Conservation (phyloP, 2,113 vertebrate genomes). For the Oxygymnocypris stewartii region DNA sequence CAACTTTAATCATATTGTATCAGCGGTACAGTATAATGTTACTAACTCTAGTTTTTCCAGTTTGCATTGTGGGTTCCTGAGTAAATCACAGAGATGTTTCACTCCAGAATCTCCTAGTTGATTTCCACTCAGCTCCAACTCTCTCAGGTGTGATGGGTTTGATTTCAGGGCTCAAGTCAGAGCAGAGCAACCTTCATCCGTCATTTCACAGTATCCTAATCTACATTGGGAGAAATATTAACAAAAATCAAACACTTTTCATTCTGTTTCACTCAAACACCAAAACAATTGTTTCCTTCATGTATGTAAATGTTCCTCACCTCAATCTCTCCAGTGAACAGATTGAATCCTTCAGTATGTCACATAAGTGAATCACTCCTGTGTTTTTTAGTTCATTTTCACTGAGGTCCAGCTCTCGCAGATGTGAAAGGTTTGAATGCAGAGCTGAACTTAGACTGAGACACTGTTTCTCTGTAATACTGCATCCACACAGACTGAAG, state of each 20-base stretch:
- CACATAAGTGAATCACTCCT: background rate
- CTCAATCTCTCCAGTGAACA: background rate
- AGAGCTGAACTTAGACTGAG: too few relatives aligned
- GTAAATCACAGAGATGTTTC: background rate
- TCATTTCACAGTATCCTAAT: background rate
- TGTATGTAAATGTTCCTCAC: background rate
- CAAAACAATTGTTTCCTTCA: background rate
- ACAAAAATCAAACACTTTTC: background rate
- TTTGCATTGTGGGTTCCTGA: background rate
- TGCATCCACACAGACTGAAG: too few relatives aligned
- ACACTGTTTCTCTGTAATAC: too few relatives aligned
- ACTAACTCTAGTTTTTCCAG: background rate
- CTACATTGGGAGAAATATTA: background rate
- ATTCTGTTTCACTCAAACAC: background rate
- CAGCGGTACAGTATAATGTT: background rate
- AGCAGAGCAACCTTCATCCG: background rate
- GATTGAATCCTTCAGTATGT: background rate
- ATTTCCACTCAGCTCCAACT: background rate
- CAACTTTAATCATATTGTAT: too few relatives aligned
- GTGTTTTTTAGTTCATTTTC: background rate
- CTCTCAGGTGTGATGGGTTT: conserved; percentile 9
- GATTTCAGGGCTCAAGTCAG: background rate
- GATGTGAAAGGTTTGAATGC: too few relatives aligned
- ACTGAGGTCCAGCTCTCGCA: background rate
- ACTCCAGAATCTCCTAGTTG: background rate